These are phyloP conservation scores for Aspidapion aeneum DNA, from an alignment of 2,888 invertebrate species.

Conservation along the genomic window DNA sequence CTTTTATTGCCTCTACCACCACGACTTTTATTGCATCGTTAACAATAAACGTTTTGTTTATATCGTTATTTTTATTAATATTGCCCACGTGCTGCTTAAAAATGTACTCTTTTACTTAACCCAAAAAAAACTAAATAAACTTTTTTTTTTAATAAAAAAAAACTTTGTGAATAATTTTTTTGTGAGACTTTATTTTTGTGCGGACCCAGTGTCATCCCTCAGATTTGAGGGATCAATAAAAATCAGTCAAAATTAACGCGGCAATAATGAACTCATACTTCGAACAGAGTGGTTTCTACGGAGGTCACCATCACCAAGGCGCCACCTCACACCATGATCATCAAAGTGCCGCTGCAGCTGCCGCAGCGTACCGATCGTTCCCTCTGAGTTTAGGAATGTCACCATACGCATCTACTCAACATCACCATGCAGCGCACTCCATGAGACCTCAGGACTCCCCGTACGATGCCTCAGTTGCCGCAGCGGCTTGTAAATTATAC, in stretches of 20 bases:
- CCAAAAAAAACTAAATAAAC: slow-evolving; percentile 22
- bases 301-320: slow-evolving; percentile 82
- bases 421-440: slow-evolving; percentile 64
- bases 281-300: slow-evolving; percentile 94
- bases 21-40: slow-evolving; percentile 44
- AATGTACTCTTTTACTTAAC: slow-evolving; percentile 29
- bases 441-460: slow-evolving; percentile 87
- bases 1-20: slow-evolving; percentile 43
- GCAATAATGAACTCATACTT: slow-evolving; percentile 91
- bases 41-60: slow-evolving; percentile 47
- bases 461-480: slow-evolving; percentile 86
- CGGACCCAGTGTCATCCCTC: slow-evolving; percentile 38
- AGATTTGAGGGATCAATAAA: slow-evolving; percentile 33
- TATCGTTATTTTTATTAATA: slow-evolving; percentile 29
- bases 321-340: slow-evolving; percentile 62
- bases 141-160: slow-evolving; percentile 8
- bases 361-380: slow-evolving; percentile 76
- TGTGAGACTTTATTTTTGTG: slow-evolving; percentile 23
- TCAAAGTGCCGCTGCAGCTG: slow-evolving; percentile 69
- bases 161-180: slow-evolving; percentile 16
- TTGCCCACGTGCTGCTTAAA: slow-evolving; percentile 25
- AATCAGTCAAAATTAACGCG: slow-evolving; percentile 40
- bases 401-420: slow-evolving; percentile 71
- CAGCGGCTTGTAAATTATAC: slow-evolving; percentile 76
- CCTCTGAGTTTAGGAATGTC: slow-evolving; percentile 82